Conservation (phyloP, 2,113 vertebrate species). For the Bubo scandiacus region DNA sequence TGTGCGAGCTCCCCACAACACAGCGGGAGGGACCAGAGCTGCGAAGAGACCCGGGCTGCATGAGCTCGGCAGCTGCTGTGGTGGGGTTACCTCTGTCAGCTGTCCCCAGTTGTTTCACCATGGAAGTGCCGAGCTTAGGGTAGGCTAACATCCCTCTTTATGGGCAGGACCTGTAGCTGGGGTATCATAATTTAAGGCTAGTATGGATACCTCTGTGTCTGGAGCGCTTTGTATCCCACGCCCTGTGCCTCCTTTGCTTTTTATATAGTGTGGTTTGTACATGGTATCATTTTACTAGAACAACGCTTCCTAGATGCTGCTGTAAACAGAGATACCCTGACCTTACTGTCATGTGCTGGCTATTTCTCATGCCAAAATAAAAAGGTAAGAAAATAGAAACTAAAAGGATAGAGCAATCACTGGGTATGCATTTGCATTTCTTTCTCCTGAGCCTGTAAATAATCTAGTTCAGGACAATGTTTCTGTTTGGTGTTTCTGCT, state of each 20-base stretch:
- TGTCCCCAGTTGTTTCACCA: not conserved
- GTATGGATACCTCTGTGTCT: not conserved
- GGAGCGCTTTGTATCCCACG: fast-evolving
- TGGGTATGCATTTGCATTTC: not conserved
- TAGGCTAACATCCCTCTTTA: not conserved
- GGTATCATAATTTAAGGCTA: not conserved
- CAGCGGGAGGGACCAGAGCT: fast-evolving
- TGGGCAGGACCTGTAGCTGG: not conserved
- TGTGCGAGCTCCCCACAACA: fast-evolving
- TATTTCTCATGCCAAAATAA: not conserved
- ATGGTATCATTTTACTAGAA: not conserved
- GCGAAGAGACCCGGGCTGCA: fast-evolving
- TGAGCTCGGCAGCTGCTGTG: fast-evolving
- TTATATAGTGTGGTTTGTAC: not conserved
- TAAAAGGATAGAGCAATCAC: not conserved
- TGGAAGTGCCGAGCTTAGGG: not conserved
- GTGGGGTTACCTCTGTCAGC: not conserved
- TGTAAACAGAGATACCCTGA: slow-evolving; percentile 37
- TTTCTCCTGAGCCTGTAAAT: not conserved
- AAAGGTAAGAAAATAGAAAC: slow-evolving; percentile 47
- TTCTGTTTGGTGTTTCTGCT: not conserved
- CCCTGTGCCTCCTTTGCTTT: not conserved
- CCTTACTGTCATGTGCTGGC: not conserved
- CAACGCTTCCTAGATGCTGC: not conserved
- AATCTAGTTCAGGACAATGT: not conserved